Evolutionary conservation across 2,797 vertebrate species (phyloP), one percentile per base, ranked within the genome.

Genomic region (Varecia variegata): DNA sequence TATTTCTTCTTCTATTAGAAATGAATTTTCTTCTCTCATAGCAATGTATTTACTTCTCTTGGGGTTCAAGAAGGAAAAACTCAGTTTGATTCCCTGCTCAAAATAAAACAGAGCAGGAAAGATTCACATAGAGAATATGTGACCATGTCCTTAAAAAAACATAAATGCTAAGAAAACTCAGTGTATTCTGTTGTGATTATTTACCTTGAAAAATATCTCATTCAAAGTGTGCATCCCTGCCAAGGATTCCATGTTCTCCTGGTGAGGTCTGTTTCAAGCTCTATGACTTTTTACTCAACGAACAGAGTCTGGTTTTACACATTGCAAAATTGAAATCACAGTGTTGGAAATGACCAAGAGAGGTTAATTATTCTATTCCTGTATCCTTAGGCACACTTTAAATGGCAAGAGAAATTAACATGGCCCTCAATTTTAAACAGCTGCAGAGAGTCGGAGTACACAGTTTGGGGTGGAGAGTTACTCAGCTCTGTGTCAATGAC

Each of bases 1-100:
- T 90, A 81, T 58, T 83, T 94, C 1, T 91, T 60, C 65, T 58
- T 92, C 43, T 68, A 56, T 77, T 91, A 87, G 60, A 96, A 93
- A 58, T 86, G 4, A 65, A 85, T 90, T 90, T 93, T 27, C 2
- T 85, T 56, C 54, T 56, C 54, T 56, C 54, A 54, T 13, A 56
- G 8, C 4, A 84, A 20, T 43, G 2, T n/a, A 67, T 93, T 92
- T 94, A 27, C 7, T 79, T 85, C 10, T 88, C 30, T 74, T 1
- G 73, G n/a, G n/a, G 80, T 30, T 93, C 18, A 82, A 67, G 3
- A 30, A 81, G 12, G 32, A 80, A 84, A 94, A 73, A 11, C 43
- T 56, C 68, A 80, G 11, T 86, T 89, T 88, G 45, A 94, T 77
- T 88, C 30, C 15, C 79, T 71, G 54, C 71, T 93, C 38, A 52